Percentiles rank a stretch among this genome's conserved stretches.
Conservation (phyloP, 53 echinoderm and acorn worm genomes). For the Crossaster papposus region DNA sequence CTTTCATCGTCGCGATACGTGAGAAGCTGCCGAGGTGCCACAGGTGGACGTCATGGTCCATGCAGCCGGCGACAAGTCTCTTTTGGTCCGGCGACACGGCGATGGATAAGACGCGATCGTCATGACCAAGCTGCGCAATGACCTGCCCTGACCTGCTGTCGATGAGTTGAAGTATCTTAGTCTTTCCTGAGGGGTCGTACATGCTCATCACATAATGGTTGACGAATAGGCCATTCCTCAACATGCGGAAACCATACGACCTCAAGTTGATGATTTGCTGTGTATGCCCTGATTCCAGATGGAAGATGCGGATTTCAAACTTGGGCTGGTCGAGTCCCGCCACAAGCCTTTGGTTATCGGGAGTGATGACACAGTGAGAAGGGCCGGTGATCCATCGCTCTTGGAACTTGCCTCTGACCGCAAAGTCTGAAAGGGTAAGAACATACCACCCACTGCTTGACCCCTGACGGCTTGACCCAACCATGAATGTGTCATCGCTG, state of each 20-base stretch:
- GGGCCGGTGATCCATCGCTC: background rate
- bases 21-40: constrained; percentile 15
- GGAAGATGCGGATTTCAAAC: too few species aligned
- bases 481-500: constrained; percentile 46
- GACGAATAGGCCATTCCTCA: constrained; percentile 31
- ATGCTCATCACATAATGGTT: constrained; percentile 27
- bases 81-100: constrained; percentile 42
- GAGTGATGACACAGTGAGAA: constrained; percentile 33
- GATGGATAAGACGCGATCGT: background rate
- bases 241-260: constrained; percentile 36
- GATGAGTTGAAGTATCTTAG: constrained; percentile 46
- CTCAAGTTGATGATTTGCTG: constrained; percentile 22
- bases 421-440: constrained; percentile 42
- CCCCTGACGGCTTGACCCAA: too few species aligned
- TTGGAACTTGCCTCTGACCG: constrained; percentile 6
- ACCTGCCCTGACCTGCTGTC: constrained; percentile 16
- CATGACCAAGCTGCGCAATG: constrained; percentile 14
- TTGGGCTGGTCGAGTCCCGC: constrained; percentile 44
- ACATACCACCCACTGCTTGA: constrained; percentile 37
- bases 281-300: constrained; percentile 29
- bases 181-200: constrained; percentile 55
- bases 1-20: constrained; percentile 34
- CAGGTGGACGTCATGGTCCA: constrained; percentile 10
- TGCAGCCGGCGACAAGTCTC: constrained; percentile 30
- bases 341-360: constrained; percentile 28